A percentile compares a stretch with the other conserved stretches of the same genome.
Conservation (phyloP, 2,888 invertebrate species). For the Ommatoiulus sabulosus region DNA sequence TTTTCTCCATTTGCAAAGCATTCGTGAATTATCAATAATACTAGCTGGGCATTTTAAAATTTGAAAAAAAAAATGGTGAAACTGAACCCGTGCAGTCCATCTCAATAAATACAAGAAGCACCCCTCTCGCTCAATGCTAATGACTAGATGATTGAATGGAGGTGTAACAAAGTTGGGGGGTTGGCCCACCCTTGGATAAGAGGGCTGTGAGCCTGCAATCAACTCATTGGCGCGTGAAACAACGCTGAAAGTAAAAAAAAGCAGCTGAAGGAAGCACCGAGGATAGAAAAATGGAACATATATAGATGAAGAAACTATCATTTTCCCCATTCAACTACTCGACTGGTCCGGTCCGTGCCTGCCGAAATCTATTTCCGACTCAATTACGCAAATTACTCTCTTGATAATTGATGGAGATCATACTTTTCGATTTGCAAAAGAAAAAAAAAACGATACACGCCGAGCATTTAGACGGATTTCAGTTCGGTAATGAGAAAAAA, state of each 20-base stretch:
- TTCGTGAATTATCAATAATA: too few species aligned
- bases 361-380: conserved; percentile 35
- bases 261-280: conserved; percentile 24
- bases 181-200: conserved; percentile 26
- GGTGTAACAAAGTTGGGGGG: conserved; percentile 25
- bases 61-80: neutral
- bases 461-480: conserved; percentile 22
- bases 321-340: neutral
- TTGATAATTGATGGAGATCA: conserved; percentile 50
- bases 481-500: conserved; percentile 38
- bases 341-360: conserved; percentile 4
- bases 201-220: conserved; percentile 39
- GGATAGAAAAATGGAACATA: conserved; percentile 39
- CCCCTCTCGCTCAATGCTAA: neutral
- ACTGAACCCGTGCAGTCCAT: neutral
- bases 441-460: conserved; percentile 7
- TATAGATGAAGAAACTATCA: neutral
- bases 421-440: conserved; percentile 22
- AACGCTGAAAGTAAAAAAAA: conserved; percentile 48
- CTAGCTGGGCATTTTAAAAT: neutral
- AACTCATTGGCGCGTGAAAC: conserved; percentile 48
- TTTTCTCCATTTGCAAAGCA: too few species aligned
- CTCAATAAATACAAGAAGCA: neutral
- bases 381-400: conserved; percentile 51
- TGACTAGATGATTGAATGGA: conserved; percentile 48